Conservation (phyloP, 2,888 invertebrate species). For the Disparrhopalites patrizii region DNA sequence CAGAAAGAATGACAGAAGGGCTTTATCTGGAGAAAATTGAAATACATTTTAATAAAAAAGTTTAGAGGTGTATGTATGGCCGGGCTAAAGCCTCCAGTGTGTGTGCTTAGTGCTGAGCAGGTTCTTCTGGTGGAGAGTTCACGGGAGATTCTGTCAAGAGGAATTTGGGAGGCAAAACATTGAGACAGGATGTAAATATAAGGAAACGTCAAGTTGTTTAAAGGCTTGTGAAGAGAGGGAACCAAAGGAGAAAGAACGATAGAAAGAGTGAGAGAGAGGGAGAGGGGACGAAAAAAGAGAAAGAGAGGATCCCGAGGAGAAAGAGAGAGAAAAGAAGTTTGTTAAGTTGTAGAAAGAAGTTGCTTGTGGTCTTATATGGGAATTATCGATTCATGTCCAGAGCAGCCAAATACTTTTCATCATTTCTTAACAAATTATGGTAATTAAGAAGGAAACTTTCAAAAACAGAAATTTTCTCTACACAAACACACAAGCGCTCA, state of each 20-base stretch:
- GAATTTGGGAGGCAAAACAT: no score
- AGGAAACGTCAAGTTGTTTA: not conserved
- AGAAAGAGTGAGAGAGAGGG: not conserved
- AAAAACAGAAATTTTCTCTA: slow-evolving; percentile 39
- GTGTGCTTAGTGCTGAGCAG: not conserved
- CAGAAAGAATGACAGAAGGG: no score
- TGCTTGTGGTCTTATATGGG: slow-evolving; percentile 4
- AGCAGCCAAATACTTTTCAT: slow-evolving; percentile 42
- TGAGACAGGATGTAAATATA: not conserved
- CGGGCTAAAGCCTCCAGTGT: not conserved
- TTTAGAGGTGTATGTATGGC: not conserved
- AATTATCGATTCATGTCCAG: slow-evolving; percentile 40
- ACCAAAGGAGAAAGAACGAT: not conserved
- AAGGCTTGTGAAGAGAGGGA: no score
- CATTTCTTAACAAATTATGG: slow-evolving; percentile 48
- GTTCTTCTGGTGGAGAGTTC: not conserved
- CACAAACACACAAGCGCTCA: no score
- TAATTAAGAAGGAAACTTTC: slow-evolving; percentile 48
- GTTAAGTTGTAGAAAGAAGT: slow-evolving; percentile 6
- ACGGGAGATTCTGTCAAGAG: no score
- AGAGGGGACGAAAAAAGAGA: slow-evolving; percentile 3
- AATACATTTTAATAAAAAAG: no score
- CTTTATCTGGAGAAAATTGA: no score
- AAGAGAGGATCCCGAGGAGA: not conserved
- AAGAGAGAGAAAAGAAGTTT: slow-evolving; percentile 13